phyloP scores from a whole-genome alignment of 2,797 vertebrate species.

The Hylomyscus alleni region DNA sequence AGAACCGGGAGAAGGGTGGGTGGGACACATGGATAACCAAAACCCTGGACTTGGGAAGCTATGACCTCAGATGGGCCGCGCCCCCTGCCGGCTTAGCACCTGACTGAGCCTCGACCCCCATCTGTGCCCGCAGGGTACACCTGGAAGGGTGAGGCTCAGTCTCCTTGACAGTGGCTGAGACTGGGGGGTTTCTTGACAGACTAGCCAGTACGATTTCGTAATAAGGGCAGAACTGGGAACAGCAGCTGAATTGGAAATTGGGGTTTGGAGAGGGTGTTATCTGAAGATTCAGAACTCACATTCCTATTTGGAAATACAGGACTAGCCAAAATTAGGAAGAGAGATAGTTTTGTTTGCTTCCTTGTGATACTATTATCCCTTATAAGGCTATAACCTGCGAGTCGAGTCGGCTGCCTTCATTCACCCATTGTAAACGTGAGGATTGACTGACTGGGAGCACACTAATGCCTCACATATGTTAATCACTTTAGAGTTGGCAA shows the following conservation, averaged over 20 bases:
- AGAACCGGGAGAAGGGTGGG: not conserved
- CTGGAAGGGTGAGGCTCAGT: not conserved
- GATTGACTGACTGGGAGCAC: constrained; percentile 63
- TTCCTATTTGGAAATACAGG: constrained; percentile 79
- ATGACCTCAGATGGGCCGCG: constrained; percentile 39
- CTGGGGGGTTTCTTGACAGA: not conserved
- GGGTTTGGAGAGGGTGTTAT: constrained; percentile 60
- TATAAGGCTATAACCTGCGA: constrained; percentile 81
- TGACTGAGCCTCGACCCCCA: constrained; percentile 61
- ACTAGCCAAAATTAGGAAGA: constrained; percentile 72
- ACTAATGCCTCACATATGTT: constrained; percentile 73
- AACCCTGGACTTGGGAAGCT: not conserved
- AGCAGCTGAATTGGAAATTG: constrained; percentile 64
- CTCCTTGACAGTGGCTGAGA: not conserved
- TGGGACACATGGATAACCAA: not conserved
- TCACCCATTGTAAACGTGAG: constrained; percentile 69
- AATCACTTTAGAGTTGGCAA: constrained; percentile 50
- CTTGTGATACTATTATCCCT: constrained; percentile 71
- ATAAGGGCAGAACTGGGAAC: constrained; percentile 51
- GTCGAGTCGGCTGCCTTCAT: constrained; percentile 25
- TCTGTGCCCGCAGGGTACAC: not conserved
- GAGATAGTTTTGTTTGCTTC: constrained; percentile 16
- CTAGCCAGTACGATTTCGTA: constrained; percentile 63
- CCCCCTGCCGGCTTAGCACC: constrained; percentile 70
- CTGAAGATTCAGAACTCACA: constrained; percentile 59